Evolutionary conservation across 2,888 invertebrate species (phyloP).

Genomic region (Agelastica alni): DNA sequence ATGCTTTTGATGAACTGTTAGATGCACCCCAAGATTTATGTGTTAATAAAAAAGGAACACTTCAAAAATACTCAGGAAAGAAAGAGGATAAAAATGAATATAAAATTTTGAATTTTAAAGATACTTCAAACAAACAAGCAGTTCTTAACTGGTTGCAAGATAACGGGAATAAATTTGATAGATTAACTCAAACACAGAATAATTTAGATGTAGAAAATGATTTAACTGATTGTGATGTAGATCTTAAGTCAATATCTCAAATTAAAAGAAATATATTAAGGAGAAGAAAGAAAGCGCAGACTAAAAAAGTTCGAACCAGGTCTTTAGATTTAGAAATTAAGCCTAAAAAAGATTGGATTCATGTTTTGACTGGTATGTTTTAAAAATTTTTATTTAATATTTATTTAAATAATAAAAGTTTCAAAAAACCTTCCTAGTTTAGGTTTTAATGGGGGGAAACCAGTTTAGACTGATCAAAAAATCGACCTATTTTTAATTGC

Average conservation of each 20-base stretch:
- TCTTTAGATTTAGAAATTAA: conserved; percentile 36
- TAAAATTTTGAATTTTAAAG: conserved; percentile 36
- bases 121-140: conserved; percentile 30
- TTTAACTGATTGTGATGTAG: not conserved
- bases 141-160: conserved; percentile 44
- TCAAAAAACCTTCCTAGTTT: too few species aligned
- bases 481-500: too few species aligned
- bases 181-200: conserved; percentile 37
- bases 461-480: too few species aligned
- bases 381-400: not conserved
- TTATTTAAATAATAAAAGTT: not conserved
- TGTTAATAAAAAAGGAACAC: conserved; percentile 25
- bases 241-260: conserved; percentile 26
- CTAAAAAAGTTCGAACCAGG: conserved; percentile 25
- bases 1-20: conserved; percentile 24
- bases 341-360: conserved; percentile 27
- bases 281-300: not conserved
- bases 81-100: conserved; percentile 22
- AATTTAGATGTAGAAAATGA: not conserved
- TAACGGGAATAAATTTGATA: conserved; percentile 42
- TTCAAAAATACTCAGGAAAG: conserved; percentile 28
- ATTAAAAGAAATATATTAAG: conserved; percentile 1
- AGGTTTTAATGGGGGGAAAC: too few species aligned
- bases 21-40: not conserved
- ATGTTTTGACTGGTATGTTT: conserved; percentile 1